Evolutionary conservation across 1,140 invertebrate genomes (phyloP), one percentile per base, ranked within the genome.

Genomic region (Lucilia sericata): DNA sequence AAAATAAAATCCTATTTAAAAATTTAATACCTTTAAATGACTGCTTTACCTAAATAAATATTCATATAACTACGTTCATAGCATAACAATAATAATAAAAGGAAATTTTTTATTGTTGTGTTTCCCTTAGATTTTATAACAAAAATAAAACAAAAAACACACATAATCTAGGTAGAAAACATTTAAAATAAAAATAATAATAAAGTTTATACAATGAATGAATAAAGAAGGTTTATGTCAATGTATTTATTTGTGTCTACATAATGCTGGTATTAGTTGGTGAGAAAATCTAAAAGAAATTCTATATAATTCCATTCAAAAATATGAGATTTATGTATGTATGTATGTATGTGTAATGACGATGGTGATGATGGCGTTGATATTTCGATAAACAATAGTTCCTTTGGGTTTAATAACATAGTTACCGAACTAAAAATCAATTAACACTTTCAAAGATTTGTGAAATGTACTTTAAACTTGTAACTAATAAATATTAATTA

Each of bases 101-200:
- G 55, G 14, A n/a, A n/a, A n/a, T n/a, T n/a, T n/a, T n/a, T n/a
- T 60, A 2, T 60, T 60, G 13, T 60, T 17, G 14, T 17, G 5
- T 60, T 60, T 60, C 14, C 14, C 0, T 60, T 60, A 17, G 7
- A 7, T 8, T 60, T n/a, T n/a, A 60, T 60, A 60, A 14, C 14
- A n/a, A 60, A 60, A 60, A 60, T 5, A 60, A 60, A 60, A 60
- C 14, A 55, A 9, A 55, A 55, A n/a, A n/a, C n/a, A n/a, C 55
- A 60, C 55, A 60, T 60, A 60, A 60, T 60, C 55, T 60, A 60
- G 55, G 55, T 60, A 60, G 25, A 60, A 60, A n/a, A n/a, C 55
- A 60, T 60, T 60, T 60, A 60, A 60, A 60, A 60, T 42, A 42
- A 42, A 42, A 42, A 42, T 42, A 42, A 42, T 42, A 42, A 42